Conservation (phyloP, 2,113 vertebrate species). For the Amia ocellicauda region DNA sequence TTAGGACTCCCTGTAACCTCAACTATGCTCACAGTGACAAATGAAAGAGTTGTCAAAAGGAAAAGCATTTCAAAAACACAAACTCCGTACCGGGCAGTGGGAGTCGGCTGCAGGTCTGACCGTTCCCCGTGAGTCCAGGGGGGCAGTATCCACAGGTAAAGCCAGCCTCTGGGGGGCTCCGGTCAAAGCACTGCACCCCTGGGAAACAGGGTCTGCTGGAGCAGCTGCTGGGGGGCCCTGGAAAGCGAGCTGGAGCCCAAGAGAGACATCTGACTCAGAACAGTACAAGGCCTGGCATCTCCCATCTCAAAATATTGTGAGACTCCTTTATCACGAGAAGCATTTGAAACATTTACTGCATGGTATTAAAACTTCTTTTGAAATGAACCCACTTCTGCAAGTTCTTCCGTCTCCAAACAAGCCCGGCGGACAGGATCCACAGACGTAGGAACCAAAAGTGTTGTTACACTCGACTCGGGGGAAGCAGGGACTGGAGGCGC, state of each 20-base stretch:
- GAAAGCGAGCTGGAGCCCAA: not conserved
- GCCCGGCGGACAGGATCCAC: conserved; percentile 72
- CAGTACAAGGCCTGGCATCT: too few relatives aligned
- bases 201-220: conserved; percentile 53
- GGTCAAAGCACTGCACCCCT: conserved; percentile 64
- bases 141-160: conserved; percentile 67
- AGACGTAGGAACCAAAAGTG: conserved; percentile 75
- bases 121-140: conserved; percentile 56
- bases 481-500: conserved; percentile 70
- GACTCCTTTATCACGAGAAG: too few relatives aligned
- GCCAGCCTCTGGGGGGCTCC: conserved; percentile 46
- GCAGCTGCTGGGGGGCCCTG: conserved; percentile 40
- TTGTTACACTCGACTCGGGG: conserved; percentile 72
- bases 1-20: too few relatives aligned
- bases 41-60: too few relatives aligned
- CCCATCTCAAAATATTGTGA: too few relatives aligned
- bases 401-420: conserved; percentile 69
- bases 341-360: too few relatives aligned
- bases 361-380: too few relatives aligned
- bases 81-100: conserved; percentile 40
- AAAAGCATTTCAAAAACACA: too few relatives aligned
- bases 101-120: conserved; percentile 46
- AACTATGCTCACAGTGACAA: too few relatives aligned
- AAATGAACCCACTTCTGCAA: conserved; percentile 54
- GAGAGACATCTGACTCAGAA: not conserved